A percentile compares a stretch with the other conserved stretches of the same genome.
Conservation (phyloP, 2,888 invertebrate genomes). For the Nomada hirtipes region DNA sequence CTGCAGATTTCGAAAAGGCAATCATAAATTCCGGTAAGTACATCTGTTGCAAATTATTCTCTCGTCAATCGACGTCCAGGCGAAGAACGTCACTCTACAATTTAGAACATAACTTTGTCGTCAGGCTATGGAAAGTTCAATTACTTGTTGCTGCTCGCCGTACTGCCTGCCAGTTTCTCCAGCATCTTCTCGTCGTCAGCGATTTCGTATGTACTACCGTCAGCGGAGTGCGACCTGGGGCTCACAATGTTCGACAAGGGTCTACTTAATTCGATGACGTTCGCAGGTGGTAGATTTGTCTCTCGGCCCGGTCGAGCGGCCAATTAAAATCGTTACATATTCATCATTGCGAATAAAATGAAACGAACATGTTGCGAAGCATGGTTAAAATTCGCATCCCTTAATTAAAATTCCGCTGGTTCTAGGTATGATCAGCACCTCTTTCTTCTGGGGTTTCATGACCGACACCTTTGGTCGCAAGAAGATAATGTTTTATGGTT, state of each 20-base stretch:
- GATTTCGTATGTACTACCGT: slow-evolving; percentile 86
- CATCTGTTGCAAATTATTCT: not conserved
- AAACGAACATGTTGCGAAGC: not conserved
- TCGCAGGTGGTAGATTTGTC: slow-evolving; percentile 83
- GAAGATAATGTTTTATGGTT: slow-evolving; percentile 80
- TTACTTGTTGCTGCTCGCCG: slow-evolving; percentile 84
- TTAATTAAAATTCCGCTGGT: slow-evolving; percentile 14
- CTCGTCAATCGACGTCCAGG: too few relatives aligned
- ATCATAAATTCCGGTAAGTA: slow-evolving; percentile 76
- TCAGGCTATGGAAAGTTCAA: slow-evolving; percentile 86
- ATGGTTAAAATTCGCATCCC: too few relatives aligned
- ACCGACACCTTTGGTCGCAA: slow-evolving; percentile 81
- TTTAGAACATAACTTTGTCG: not conserved
- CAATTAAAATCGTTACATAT: too few relatives aligned
- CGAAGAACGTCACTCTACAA: not conserved
- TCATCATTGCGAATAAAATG: too few relatives aligned
- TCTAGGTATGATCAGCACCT: slow-evolving; percentile 85
- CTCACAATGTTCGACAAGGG: slow-evolving; percentile 86
- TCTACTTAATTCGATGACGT: slow-evolving; percentile 86
- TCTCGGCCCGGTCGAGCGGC: not conserved
- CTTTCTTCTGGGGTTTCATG: slow-evolving; percentile 85
- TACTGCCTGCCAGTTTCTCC: slow-evolving; percentile 85
- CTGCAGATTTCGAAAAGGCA: slow-evolving; percentile 79
- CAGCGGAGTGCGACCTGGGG: slow-evolving; percentile 86
- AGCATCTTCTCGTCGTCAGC: slow-evolving; percentile 86